A percentile compares a stretch with the other conserved stretches of the same genome.
phyloP scores from a whole-genome alignment of 2,113 vertebrate species.

The Mus musculus region DNA sequence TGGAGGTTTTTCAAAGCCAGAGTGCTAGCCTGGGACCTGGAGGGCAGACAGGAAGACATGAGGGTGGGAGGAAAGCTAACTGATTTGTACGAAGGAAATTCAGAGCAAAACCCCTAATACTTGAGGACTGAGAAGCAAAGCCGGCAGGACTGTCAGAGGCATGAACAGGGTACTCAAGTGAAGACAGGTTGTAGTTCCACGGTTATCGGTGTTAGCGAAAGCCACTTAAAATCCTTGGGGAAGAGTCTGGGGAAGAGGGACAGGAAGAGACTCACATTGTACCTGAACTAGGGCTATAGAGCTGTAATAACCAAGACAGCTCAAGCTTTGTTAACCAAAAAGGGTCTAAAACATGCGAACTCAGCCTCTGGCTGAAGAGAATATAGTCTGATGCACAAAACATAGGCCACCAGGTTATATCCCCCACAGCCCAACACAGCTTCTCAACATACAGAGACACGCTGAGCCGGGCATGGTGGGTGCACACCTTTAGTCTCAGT shows the following conservation, averaged over 20 bases:
- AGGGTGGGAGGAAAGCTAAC: not conserved
- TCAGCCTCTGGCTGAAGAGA: not conserved
- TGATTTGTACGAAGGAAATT: not conserved
- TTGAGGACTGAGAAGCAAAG: not conserved
- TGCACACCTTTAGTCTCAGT: not conserved
- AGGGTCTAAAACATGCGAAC: rapidly evolving
- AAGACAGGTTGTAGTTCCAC: not conserved
- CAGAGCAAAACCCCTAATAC: not conserved
- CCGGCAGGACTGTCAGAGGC: not conserved
- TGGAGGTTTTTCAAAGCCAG: not conserved
- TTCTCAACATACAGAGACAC: not conserved
- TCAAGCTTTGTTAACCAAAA: rapidly evolving
- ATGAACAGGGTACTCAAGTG: not conserved
- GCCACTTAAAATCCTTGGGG: not conserved
- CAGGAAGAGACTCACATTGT: not conserved
- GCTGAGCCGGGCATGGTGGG: not conserved
- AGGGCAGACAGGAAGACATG: rapidly evolving
- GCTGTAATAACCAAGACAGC: rapidly evolving
- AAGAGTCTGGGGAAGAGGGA: not conserved
- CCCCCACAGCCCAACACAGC: not conserved
- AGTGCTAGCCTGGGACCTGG: rapidly evolving
- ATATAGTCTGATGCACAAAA: not conserved
- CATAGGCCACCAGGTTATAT: rapidly evolving
- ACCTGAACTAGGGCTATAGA: no score
- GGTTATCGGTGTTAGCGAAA: not conserved